Percentiles rank a stretch among this genome's conserved stretches.
Evolutionary conservation across 2,888 invertebrate genomes (phyloP).

Genomic region (Cephus spinipes): DNA sequence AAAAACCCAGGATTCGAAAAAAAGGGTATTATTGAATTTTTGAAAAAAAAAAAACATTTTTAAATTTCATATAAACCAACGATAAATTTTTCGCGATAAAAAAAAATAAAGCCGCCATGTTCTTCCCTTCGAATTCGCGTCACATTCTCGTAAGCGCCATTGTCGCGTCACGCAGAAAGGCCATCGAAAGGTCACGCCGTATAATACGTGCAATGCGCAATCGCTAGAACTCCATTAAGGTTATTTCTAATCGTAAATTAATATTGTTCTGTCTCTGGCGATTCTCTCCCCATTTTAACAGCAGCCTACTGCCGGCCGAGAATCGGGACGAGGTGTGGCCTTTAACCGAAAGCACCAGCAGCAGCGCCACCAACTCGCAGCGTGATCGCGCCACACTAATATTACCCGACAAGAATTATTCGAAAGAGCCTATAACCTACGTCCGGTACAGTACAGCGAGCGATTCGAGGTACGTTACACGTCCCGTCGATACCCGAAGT

Average conservation of each 20-base stretch:
- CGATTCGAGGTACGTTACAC: neutral
- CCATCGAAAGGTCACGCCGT: neutral
- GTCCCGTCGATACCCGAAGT: neutral
- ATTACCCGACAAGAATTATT: neutral
- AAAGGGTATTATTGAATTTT: neutral
- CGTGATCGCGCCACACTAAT: neutral
- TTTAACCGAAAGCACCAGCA: neutral
- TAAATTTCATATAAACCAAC: neutral
- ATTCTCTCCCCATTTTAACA: slow-evolving; percentile 41
- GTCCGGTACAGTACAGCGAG: neutral
- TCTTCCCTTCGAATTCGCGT: neutral
- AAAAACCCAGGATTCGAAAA: neutral
- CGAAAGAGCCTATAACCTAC: neutral
- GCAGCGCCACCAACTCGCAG: neutral
- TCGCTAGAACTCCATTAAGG: neutral
- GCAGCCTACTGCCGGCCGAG: slow-evolving; percentile 21
- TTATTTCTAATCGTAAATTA: neutral
- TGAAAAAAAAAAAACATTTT: neutral
- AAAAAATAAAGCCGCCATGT: neutral
- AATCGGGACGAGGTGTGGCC: neutral
- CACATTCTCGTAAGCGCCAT: neutral
- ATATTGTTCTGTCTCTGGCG: slow-evolving; percentile 40
- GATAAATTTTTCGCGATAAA: neutral
- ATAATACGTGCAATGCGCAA: neutral
- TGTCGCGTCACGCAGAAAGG: neutral